A percentile compares a stretch with the other conserved stretches of the same genome.
These are phyloP conservation scores for Pluvianellus socialis DNA, from an alignment of 2,113 vertebrate species.

Conservation along the genomic window DNA sequence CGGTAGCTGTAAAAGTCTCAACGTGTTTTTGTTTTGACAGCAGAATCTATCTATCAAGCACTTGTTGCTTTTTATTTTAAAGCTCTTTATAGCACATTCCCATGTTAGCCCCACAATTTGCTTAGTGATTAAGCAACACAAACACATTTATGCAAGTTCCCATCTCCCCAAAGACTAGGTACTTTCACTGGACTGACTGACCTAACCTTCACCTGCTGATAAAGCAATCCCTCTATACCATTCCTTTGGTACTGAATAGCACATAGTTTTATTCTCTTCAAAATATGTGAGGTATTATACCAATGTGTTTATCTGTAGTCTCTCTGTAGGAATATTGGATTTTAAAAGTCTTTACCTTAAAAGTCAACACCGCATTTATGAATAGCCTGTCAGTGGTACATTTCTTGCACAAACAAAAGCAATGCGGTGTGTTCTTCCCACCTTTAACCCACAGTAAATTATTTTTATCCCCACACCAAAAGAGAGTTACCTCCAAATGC, in stretches of 20 bases:
- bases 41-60: not conserved
- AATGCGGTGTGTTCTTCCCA: not conserved
- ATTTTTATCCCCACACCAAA: not conserved
- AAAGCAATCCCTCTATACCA: not conserved
- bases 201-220: not conserved
- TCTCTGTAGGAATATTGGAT: not conserved
- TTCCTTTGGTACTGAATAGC: not conserved
- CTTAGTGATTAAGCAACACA: not conserved
- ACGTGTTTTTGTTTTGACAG: not conserved
- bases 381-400: not conserved
- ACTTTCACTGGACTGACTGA: not conserved
- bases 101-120: not conserved
- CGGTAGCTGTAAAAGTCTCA: not conserved
- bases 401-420: not conserved
- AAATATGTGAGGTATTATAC: not conserved
- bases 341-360: not conserved
- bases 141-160: not conserved
- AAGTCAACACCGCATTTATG: not conserved
- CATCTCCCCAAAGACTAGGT: not conserved
- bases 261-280: not conserved
- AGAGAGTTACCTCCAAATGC: constrained; percentile 79
- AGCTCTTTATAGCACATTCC: not conserved
- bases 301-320: not conserved
- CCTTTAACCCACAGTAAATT: not conserved
- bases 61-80: not conserved